Base-by-base conservation (phyloP, 2,888 invertebrate species). In the Dimorphilus gyrociliatus region DNA sequence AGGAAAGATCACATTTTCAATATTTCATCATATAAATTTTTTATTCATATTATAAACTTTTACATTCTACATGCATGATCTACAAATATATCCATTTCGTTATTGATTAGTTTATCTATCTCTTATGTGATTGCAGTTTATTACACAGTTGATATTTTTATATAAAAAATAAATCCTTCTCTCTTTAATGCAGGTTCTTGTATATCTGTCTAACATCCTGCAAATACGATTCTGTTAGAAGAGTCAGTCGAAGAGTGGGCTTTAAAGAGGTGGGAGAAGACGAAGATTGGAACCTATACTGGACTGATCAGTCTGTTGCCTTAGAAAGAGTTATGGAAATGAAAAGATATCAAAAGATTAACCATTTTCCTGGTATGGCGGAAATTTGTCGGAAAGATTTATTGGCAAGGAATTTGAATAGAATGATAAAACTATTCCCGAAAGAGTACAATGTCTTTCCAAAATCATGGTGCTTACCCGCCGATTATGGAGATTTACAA, bases 391-490 rank as follows among this genome's bases (percentile, higher is more conserved):
- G 85, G 39, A 88, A 88, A 63, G 86, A 86, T 66, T 65, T 82
- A 30, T 65, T 88, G 16, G 82, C 85, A 2, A 69, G 84, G 34
- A 86, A 88, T 63, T 69, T 88, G 37, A 85, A 81, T 58, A 71
- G 84, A 43, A 85, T 86, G 85, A 69, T 76, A 37, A 77, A 80
- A 60, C 66, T 80, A 33, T 86, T 81, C 60, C 82, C 85, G 0
- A 76, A 76, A 46, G 85, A 86, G 40, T 88, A 85, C 59, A 79
- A 78, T 53, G 81, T 86, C 55, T 86, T 82, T 57, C 86, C 88
- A 1, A 81, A 79, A 66, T 82, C 85, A 6, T 88, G 86, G 85
- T 81, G 82, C 60, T 71, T 88, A 42, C 86, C 88, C 16, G 78
- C 82, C 14, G 84, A 85, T 41, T 58, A 55, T 40, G 57, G 57